phyloP scores from a whole-genome alignment of 2,888 invertebrate species.

The Melangyna quadrimaculata region DNA sequence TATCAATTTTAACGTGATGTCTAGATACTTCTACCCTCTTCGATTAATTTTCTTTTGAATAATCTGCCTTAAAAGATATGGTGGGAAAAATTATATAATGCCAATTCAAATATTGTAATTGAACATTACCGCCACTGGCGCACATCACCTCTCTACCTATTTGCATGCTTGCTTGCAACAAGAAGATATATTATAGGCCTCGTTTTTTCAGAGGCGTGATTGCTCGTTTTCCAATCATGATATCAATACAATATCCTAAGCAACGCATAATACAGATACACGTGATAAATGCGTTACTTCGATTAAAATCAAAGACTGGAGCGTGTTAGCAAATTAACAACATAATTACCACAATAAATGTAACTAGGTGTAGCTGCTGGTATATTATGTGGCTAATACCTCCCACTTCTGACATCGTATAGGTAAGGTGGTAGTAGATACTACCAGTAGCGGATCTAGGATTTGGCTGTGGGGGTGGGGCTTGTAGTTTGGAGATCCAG shows the following conservation, averaged over 20 bases:
- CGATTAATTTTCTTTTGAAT: background rate
- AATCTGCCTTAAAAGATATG: background rate
- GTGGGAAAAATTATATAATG: constrained; percentile 6
- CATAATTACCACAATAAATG: constrained; percentile 32
- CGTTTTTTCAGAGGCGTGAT: background rate
- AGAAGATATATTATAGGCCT: background rate
- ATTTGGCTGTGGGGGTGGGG: too few species aligned
- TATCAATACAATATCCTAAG: constrained; percentile 1
- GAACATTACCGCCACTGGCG: background rate
- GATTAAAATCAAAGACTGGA: background rate
- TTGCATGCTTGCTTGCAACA: background rate
- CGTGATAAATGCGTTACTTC: constrained; percentile 44
- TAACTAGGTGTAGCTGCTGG: background rate
- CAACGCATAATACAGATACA: background rate
- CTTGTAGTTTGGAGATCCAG: too few species aligned
- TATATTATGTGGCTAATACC: background rate
- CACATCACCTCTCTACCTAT: background rate
- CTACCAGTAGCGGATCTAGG: too few species aligned
- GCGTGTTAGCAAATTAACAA: constrained; percentile 20
- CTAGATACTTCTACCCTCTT: background rate
- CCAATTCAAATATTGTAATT: constrained; percentile 27
- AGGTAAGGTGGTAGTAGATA: too few species aligned
- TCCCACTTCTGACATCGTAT: background rate
- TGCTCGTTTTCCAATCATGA: constrained; percentile 7
- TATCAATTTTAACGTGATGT: background rate